Evolutionary conservation across 2,113 vertebrate genomes (phyloP).

Genomic region (Ellobius talpinus): DNA sequence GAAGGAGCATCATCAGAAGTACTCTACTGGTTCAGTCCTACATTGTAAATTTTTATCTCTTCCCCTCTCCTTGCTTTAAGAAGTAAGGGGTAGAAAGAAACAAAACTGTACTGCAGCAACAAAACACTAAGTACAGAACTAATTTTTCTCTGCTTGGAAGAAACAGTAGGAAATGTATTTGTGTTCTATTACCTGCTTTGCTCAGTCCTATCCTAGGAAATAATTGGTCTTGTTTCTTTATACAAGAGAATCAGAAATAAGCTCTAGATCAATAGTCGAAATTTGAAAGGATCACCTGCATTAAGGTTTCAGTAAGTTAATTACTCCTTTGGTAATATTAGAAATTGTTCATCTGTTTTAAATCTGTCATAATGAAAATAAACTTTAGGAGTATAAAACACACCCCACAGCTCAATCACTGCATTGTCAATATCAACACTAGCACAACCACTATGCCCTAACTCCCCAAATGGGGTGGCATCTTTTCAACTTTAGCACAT

Average conservation of each 20-base stretch:
- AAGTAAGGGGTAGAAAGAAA: background rate
- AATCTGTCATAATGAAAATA: background rate
- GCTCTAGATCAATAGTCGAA: background rate
- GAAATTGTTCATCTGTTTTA: background rate
- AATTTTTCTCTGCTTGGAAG: conserved; percentile 1
- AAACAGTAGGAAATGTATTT: background rate
- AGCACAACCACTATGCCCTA: background rate
- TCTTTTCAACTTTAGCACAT: background rate
- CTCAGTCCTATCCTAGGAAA: background rate
- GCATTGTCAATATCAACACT: background rate
- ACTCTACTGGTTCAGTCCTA: background rate
- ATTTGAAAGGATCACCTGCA: background rate
- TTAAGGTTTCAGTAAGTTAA: conserved; percentile 8
- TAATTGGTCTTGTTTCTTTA: background rate
- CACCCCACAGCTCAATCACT: background rate
- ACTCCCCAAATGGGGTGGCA: background rate
- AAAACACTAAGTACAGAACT: background rate
- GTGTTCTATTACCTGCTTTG: background rate
- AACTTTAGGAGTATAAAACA: background rate
- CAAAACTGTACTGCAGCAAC: background rate
- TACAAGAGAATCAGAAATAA: background rate
- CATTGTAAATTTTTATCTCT: background rate
- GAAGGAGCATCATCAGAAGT: conserved; percentile 2
- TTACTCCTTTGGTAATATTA: background rate
- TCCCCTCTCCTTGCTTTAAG: background rate